Percentiles rank a stretch among this genome's conserved stretches.
These are phyloP conservation scores for Parasteatoda tepidariorum DNA, from an alignment of 1,140 invertebrate genomes.

Conservation along the genomic window DNA sequence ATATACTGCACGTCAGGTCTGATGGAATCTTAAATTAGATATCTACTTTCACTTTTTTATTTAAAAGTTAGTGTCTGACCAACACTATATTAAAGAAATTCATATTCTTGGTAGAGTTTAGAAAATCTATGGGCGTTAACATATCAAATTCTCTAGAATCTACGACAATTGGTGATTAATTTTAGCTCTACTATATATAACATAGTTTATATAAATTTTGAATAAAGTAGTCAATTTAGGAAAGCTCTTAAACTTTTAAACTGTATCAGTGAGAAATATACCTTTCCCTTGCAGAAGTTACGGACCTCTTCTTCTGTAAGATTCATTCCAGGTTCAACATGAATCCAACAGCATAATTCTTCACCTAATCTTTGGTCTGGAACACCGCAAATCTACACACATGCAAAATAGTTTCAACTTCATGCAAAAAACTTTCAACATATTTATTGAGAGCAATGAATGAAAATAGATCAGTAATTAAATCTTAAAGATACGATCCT, in stretches of 20 bases:
- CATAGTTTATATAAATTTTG: not conserved
- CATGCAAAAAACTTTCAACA: not conserved
- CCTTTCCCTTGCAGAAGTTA: slow-evolving; percentile 79
- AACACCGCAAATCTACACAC: slow-evolving; percentile 77
- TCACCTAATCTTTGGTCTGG: slow-evolving; percentile 86
- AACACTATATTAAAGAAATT: too few relatives aligned
- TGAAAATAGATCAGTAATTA: not conserved
- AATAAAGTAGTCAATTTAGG: not conserved
- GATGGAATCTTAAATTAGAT: too few relatives aligned
- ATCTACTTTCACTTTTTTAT: too few relatives aligned
- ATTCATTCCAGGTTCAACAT: slow-evolving; percentile 70
- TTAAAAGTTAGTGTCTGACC: too few relatives aligned
- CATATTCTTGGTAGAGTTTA: too few relatives aligned
- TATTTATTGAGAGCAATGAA: not conserved
- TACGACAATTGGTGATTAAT: not conserved
- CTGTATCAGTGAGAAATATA: too few relatives aligned
- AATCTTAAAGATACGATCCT: not conserved
- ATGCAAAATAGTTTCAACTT: not conserved
- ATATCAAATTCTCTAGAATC: too few relatives aligned
- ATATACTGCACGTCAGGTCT: too few relatives aligned
- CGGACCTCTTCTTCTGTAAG: slow-evolving; percentile 74
- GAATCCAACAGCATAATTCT: slow-evolving; percentile 84
- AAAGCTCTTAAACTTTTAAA: not conserved
- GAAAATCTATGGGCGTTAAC: too few relatives aligned
- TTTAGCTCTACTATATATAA: not conserved